Evolutionary conservation across 2,888 invertebrate genomes (phyloP), one percentile per base, ranked within the genome.

Genomic region (Oligia latruncula): DNA sequence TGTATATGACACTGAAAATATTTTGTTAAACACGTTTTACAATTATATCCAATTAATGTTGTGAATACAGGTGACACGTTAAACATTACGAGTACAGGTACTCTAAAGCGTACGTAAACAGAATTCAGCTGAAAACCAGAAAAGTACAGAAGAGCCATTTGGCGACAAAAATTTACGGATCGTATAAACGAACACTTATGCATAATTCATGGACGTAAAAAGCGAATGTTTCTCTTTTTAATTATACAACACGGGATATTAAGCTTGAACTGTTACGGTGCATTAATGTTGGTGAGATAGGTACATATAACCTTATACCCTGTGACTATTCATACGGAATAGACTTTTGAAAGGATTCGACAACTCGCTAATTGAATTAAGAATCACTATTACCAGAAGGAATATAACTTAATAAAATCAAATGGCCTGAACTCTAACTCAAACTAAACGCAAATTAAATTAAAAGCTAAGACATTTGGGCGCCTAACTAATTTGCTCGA

Each of bases 131-230:
- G 88, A 92, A 93, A 87, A 93, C 92, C 88, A 92, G 90, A 92
- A 92, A 91, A 90, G 89, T 91, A 90, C 90, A 82, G 89, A 92
- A 94, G 92, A 92, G 93, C 92, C 93, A 94, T 95, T 96, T 93
- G 92, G 91, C 93, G 94, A 95, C 94, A 94, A 94, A 95, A 96
- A 94, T 93, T 94, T 95, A 96, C 95, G 94, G 94, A 94, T 96
- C 95, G 95, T 94, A 95, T 95, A 95, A 96, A 96, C 92, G 95
- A 94, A 96, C 93, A 92, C 95, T 95, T 93, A 93, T 97, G 96
- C 95, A 96, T 96, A 94, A 96, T 96, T 97, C 96, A 97, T 96
- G 95, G 93, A 92, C 95, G 94, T 96, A 95, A 96, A 96, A 96
- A 95, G 95, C 92, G 93, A 95, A 95, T 95, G 94, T 95, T 95